Evolutionary conservation across 2,888 invertebrate genomes (phyloP).

Genomic region (Dynastes grantii): DNA sequence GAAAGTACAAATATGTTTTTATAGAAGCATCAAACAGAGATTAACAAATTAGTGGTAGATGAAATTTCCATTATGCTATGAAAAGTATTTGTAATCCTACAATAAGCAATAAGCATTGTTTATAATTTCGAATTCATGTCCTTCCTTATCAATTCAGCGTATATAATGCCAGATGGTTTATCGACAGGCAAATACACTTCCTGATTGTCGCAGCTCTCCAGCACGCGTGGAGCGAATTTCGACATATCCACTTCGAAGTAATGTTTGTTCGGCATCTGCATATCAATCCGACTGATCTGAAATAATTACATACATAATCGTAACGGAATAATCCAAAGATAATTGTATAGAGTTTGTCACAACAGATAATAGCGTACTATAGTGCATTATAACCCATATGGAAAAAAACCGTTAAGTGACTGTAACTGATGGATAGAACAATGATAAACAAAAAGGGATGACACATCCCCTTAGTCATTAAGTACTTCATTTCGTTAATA

Average conservation of each 20-base stretch:
- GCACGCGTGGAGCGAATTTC: constrained; percentile 79
- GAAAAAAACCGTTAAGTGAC: background rate
- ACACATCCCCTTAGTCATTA: too few species aligned
- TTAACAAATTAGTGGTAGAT: background rate
- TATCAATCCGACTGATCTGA: constrained; percentile 80
- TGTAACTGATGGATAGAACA: too few species aligned
- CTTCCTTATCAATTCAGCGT: constrained; percentile 80
- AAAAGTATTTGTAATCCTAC: background rate
- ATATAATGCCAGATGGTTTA: constrained; percentile 85
- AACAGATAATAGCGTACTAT: background rate
- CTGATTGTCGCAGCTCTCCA: constrained; percentile 77
- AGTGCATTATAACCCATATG: background rate
- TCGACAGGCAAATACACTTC: constrained; percentile 85
- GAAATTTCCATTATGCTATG: background rate
- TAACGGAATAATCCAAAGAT: background rate
- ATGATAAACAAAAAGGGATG: too few species aligned
- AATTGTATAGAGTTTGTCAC: background rate
- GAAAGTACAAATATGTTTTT: too few species aligned
- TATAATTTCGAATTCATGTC: constrained; percentile 71
- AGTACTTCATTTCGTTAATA: too few species aligned
- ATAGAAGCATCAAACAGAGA: background rate
- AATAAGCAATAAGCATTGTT: background rate
- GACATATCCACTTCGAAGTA: constrained; percentile 84
- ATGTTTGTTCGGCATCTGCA: constrained; percentile 88
- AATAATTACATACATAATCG: constrained; percentile 25